A percentile compares a stretch with the other conserved stretches of the same genome.
Evolutionary conservation across 2,888 invertebrate genomes (phyloP).

Genomic region (Pharmacophagus antenor): DNA sequence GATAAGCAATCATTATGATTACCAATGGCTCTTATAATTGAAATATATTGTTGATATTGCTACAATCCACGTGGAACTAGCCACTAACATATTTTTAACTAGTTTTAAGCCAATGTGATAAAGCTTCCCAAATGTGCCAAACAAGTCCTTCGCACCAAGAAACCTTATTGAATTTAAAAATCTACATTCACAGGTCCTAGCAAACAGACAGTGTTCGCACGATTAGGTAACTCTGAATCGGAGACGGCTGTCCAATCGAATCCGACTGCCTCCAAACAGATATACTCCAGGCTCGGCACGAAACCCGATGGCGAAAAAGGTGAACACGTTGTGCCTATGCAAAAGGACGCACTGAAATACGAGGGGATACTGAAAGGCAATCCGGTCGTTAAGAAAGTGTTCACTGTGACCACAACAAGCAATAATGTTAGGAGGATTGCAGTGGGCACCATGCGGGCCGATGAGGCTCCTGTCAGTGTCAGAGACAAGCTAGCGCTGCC

Average conservation of each 20-base stretch:
- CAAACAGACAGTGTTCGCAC: constrained; percentile 60
- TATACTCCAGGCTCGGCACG: constrained; percentile 64
- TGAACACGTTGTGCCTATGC: constrained; percentile 49
- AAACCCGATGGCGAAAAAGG: constrained; percentile 41
- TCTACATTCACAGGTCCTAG: constrained; percentile 39
- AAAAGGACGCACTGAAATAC: constrained; percentile 68
- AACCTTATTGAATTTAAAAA: not conserved
- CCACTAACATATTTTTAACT: too few species aligned
- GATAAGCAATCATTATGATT: too few species aligned
- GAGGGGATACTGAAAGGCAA: constrained; percentile 67
- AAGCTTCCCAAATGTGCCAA: too few species aligned
- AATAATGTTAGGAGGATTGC: constrained; percentile 61
- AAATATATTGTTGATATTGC: too few species aligned
- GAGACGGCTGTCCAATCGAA: constrained; percentile 39
- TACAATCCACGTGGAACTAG: too few species aligned
- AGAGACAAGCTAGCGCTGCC: constrained; percentile 64
- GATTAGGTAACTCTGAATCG: constrained; percentile 61
- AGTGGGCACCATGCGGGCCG: constrained; percentile 70
- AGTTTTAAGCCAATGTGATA: too few species aligned
- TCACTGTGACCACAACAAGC: constrained; percentile 58
- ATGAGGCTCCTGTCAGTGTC: constrained; percentile 64
- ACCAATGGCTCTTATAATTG: too few species aligned
- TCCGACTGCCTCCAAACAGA: constrained; percentile 50
- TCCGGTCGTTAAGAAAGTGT: constrained; percentile 48
- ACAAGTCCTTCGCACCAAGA: not conserved